Evolutionary conservation across 1,140 invertebrate species (phyloP), one percentile per base, ranked within the genome.

Genomic region (Trichogramma pretiosum): DNA sequence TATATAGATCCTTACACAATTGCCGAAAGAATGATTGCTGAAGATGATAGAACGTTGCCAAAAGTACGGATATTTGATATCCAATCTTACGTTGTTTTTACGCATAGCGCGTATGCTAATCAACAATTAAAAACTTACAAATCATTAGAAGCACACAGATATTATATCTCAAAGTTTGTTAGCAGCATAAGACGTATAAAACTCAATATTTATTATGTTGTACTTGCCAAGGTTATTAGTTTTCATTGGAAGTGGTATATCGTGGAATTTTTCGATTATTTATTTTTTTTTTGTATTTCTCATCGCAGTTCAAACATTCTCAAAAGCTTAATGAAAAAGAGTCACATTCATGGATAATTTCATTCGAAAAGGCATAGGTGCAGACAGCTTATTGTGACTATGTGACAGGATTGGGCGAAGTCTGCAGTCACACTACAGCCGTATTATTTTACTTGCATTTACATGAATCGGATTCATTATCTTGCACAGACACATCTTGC

Each of bases 1-100:
- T 13, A 34, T 32, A 22, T n/a, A n/a, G 41, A 44, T 21, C 41
- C 41, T 13, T 44, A 44, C 18, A 33, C 30, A n/a, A 34, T 34
- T 19, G 13, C 14, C 17, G 16, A 44, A 16, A 33, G 23, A 22
- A 22, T 21, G n/a, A n/a, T n/a, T 33, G 13, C 30, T 2, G 34
- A 21, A 5, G 34, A 44, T 32, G 18, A 9, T 13, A 17, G 11
- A 21, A 26, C 33, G n/a, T 13, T 44, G 22, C 41, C 41, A 19
- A 14, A 44, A 22, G 30, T 44, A 19, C 19, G 21, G 1, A 18
- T 33, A 13, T 34, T 34, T 11, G 41, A 44, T 33, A 44, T 44
- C 13, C 18, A 34, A 1, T 34, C 33, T 14, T 44, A 44, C 23
- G 33, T 44, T 21, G 28, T 26, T 8, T 21, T 44, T 10, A 33